phyloP scores from a whole-genome alignment of 2,113 vertebrate genomes.

The Ctenomys sociabilis region DNA sequence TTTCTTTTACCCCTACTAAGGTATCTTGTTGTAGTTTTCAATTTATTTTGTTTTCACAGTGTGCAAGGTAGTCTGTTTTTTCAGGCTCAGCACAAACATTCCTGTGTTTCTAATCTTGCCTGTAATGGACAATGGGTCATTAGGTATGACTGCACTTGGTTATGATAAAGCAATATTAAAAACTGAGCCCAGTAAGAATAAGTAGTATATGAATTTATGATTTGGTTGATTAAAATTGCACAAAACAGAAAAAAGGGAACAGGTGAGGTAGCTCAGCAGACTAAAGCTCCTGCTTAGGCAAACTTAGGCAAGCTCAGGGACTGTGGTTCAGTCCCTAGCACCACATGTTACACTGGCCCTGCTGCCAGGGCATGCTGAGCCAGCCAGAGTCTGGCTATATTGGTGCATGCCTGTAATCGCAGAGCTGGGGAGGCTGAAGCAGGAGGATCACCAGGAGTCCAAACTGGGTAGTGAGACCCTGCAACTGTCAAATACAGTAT shows the following conservation, averaged over 20 bases:
- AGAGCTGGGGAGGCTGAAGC: no score
- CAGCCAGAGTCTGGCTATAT: no score
- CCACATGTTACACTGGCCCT: no score
- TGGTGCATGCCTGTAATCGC: no score
- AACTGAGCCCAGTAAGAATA: background rate
- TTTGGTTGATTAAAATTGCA: background rate
- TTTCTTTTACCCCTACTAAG: conserved; percentile 36
- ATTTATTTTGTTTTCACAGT: conserved; percentile 55
- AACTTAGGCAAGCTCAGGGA: no score
- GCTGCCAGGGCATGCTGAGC: no score
- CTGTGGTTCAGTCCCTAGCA: no score
- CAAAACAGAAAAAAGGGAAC: background rate
- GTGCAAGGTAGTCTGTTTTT: conserved; percentile 32
- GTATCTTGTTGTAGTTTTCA: conserved; percentile 49
- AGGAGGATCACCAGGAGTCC: no score
- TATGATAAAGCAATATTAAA: background rate
- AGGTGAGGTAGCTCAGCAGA: no score
- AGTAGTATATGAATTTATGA: background rate
- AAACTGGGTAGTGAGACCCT: no score
- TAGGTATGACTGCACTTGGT: conserved; percentile 4
- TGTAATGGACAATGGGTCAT: conserved; percentile 48
- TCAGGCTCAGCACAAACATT: background rate
- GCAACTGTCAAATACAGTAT: no score
- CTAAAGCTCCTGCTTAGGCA: no score
- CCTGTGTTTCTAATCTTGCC: conserved; percentile 28